A percentile compares a stretch with the other conserved stretches of the same genome.
Conservation (phyloP, 2,888 invertebrate species). For the Callyntrura guangdongensis region DNA sequence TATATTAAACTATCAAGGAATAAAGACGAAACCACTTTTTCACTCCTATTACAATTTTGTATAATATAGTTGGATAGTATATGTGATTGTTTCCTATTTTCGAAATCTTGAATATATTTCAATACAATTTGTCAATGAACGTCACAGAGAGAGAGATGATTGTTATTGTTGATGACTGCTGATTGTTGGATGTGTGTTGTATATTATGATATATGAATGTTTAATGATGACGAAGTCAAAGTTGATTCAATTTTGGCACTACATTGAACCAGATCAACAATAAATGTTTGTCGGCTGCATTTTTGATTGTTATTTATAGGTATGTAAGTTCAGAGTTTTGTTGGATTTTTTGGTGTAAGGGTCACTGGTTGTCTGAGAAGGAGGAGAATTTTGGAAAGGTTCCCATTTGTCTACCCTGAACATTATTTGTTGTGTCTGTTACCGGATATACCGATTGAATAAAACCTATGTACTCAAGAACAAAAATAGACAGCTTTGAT, state of each 20-base stretch:
- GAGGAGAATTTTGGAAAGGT: too few species aligned
- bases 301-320: not conserved
- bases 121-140: slow-evolving; percentile 64
- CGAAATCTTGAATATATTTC: slow-evolving; percentile 74
- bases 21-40: slow-evolving; percentile 35
- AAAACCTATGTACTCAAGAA: not conserved
- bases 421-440: not conserved
- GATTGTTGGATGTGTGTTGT: not conserved
- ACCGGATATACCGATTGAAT: too few species aligned
- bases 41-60: slow-evolving; percentile 26
- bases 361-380: not conserved
- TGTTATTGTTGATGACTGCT: not conserved
- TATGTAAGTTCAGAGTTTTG: not conserved
- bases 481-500: not conserved
- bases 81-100: slow-evolving; percentile 69
- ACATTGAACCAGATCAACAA: not conserved
- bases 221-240: not conserved
- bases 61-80: not conserved
- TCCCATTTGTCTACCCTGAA: not conserved
- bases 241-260: slow-evolving; percentile 36
- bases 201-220: not conserved
- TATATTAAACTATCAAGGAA: not conserved
- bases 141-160: not conserved
- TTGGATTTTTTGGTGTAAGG: not conserved
- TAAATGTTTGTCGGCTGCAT: too few species aligned